Evolutionary conservation across 2,113 vertebrate species (phyloP).

Genomic region (Dasypus novemcinctus): DNA sequence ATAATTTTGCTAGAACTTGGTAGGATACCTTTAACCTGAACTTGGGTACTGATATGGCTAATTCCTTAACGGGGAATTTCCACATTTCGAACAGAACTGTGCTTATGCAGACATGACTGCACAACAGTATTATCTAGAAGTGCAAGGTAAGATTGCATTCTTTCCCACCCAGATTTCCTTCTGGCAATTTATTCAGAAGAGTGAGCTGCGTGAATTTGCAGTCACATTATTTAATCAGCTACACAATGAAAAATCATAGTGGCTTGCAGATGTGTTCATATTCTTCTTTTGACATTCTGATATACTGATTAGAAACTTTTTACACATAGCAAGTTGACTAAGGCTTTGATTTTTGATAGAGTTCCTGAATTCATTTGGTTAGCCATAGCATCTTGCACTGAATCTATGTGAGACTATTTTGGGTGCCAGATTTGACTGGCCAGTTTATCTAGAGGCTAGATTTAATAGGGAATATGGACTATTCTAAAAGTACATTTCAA

Average conservation of each 20-base stretch:
- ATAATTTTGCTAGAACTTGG: not conserved
- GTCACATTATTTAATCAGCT: conserved; percentile 47
- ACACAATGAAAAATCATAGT: conserved; percentile 49
- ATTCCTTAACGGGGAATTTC: not conserved
- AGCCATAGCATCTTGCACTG: conserved; percentile 57
- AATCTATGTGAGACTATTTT: conserved; percentile 61
- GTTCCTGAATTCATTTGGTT: conserved; percentile 74
- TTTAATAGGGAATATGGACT: not conserved
- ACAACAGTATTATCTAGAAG: not conserved
- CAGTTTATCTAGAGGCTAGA: not conserved
- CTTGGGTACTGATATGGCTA: not conserved
- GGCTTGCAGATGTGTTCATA: not conserved
- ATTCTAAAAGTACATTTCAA: not conserved
- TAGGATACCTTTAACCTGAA: too few species aligned
- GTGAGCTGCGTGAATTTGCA: conserved; percentile 47
- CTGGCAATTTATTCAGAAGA: not conserved
- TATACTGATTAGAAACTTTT: not conserved
- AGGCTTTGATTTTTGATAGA: conserved; percentile 51
- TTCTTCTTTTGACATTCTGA: not conserved
- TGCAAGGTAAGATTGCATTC: not conserved
- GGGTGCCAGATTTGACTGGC: conserved; percentile 63
- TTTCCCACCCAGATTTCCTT: not conserved
- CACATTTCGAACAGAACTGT: not conserved
- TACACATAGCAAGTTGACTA: conserved; percentile 9
- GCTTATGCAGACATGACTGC: not conserved